Evolutionary conservation across 2,888 invertebrate species (phyloP), one percentile per base, ranked within the genome.

Genomic region (Agrotis ipsilon): DNA sequence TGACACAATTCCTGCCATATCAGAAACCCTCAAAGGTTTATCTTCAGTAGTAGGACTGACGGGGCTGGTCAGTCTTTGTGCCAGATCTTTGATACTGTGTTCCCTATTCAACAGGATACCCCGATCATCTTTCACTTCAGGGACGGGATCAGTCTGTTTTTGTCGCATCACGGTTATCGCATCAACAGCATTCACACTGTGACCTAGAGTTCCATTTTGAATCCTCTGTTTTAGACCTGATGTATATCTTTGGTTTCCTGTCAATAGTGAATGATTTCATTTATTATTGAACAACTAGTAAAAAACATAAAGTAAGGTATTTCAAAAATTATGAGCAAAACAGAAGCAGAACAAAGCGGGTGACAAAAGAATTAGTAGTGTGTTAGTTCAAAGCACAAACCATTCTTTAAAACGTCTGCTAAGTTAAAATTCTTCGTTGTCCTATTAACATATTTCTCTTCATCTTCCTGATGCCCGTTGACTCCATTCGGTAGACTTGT

Each of bases 1-100:
- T 65, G 98, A 98, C 82, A 99, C 98, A 83, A 99, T 97, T 59
- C 99, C 99, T 72, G 98, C 97, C 97, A 98, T 98, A 87, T 98
- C 98, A 55, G 98, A 98, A 74, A 98, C 98, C 91, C 98, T 94
- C 81, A 97, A 95, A 58, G 97, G 96, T 83, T 97, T 97, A 45
- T 97, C 97, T 78, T 97, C 97, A 55, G 96, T 94, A 1, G 96
- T 89, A n/a, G 94, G 93, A 67, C 92, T 94, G 5, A 92, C 90
- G 86, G 98, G 97, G 88, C 97, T 98, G 51, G 98, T 97, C 81
- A 98, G 93, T 92, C 98, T 98, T 91, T 98, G 98, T 52, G 98
- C 98, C 77, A 98, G 95, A 94, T 98, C 98, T 94, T 98, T 98
- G 61, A 98, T 98, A 61, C 98, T 98, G 88, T 98, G 98, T 93